Evolutionary conservation across 2,113 vertebrate species (phyloP).

Genomic region (Pelecanoides urinatrix): DNA sequence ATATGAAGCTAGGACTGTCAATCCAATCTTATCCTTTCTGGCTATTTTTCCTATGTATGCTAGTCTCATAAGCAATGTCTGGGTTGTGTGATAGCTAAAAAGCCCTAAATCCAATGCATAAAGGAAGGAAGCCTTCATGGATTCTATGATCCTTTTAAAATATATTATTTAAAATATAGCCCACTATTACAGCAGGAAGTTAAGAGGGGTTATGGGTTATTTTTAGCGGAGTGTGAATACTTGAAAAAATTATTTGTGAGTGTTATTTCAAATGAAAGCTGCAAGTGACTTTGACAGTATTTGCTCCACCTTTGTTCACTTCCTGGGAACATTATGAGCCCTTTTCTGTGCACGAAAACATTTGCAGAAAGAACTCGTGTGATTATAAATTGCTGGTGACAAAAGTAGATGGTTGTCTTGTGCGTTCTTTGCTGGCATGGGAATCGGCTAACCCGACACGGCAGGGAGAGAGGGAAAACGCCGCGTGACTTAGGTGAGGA

Average conservation of each 20-base stretch:
- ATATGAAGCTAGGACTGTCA: not conserved
- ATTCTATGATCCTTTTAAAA: not conserved
- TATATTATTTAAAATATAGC: not conserved
- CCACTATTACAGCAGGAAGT: not conserved
- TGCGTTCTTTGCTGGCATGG: not conserved
- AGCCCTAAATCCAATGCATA: not conserved
- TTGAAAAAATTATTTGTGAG: not conserved
- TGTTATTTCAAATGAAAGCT: not conserved
- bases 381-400: not conserved
- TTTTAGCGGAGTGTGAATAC: not conserved
- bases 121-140: not conserved
- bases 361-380: not conserved
- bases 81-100: not conserved
- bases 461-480: not conserved
- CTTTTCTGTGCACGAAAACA: not conserved
- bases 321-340: not conserved
- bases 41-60: not conserved
- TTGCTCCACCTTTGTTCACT: not conserved
- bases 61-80: not conserved
- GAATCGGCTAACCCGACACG: accelerated
- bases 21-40: not conserved
- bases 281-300: not conserved
- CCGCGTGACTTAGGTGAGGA: not conserved
- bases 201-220: not conserved
- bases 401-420: not conserved